Percentiles rank a stretch among this genome's conserved stretches.
phyloP scores from a whole-genome alignment of 2,113 vertebrate genomes.

The Micronisus gabar region DNA sequence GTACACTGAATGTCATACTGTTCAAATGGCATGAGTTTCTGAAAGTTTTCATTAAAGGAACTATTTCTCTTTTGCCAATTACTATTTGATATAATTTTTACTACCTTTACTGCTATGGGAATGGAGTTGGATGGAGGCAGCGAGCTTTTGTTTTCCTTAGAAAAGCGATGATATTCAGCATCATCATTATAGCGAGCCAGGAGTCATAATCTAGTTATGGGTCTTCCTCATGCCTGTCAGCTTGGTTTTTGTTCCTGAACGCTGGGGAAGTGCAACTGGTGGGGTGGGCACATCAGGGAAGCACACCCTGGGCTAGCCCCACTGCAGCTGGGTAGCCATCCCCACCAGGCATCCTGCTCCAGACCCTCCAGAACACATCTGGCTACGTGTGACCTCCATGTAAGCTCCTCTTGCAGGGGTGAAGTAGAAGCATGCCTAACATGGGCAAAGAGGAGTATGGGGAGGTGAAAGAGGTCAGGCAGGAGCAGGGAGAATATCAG shows the following conservation, averaged over 20 bases:
- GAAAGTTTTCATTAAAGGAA: not conserved
- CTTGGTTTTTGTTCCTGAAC: not conserved
- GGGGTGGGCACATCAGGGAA: rapidly evolving
- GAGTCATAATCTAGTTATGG: not conserved
- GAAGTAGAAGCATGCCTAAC: not conserved
- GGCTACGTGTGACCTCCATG: rapidly evolving
- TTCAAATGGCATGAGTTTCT: not conserved
- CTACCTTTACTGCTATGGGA: not conserved
- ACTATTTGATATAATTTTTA: not conserved
- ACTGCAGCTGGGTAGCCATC: rapidly evolving
- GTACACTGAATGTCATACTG: not conserved
- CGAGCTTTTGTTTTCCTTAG: not conserved
- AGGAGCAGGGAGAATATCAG: not conserved
- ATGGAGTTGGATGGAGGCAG: not conserved
- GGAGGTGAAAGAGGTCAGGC: not conserved
- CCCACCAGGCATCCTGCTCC: not conserved
- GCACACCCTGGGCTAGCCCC: not conserved
- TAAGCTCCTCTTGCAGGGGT: not conserved
- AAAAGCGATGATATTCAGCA: not conserved
- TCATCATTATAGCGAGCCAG: not conserved
- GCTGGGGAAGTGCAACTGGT: not conserved
- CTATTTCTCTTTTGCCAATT: not conserved
- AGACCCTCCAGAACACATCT: not conserved
- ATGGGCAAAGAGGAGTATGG: not conserved
- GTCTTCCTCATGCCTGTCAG: not conserved